A percentile compares a stretch with the other conserved stretches of the same genome.
These are phyloP conservation scores for Acanthiza pusilla DNA, from an alignment of 2,797 vertebrate species.

Conservation along the genomic window DNA sequence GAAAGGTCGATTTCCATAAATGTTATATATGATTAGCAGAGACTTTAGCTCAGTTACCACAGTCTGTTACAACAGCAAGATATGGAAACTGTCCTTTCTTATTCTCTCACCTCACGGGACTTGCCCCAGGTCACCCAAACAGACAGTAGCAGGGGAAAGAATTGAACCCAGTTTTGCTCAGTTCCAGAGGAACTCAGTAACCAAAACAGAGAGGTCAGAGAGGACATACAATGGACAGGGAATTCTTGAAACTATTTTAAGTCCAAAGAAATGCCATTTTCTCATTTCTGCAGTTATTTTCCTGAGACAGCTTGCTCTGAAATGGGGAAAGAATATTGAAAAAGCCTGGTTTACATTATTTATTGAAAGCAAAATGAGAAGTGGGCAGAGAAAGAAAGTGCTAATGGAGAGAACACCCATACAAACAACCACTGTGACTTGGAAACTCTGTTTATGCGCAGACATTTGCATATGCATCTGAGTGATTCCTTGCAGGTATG, in stretches of 20 bases:
- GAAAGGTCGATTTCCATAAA: background rate
- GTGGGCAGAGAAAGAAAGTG: background rate
- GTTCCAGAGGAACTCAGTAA: background rate
- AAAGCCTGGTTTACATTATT: background rate
- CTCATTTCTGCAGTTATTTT: background rate
- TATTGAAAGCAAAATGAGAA: background rate
- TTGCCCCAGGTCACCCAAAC: accelerated
- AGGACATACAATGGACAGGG: background rate
- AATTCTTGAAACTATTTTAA: background rate
- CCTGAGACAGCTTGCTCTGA: background rate
- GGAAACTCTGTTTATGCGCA: background rate
- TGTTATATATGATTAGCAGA: accelerated
- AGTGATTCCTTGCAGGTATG: background rate
- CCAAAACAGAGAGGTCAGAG: background rate
- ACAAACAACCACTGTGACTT: background rate
- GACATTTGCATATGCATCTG: background rate
- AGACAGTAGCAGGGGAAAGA: background rate
- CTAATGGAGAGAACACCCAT: background rate
- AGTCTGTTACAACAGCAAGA: background rate
- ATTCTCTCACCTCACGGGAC: background rate
- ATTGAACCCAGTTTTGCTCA: background rate
- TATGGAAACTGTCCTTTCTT: background rate
- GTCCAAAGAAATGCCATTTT: background rate
- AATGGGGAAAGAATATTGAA: background rate
- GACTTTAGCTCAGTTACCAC: background rate